Evolutionary conservation across 2,113 vertebrate genomes (phyloP).

Genomic region (Rhombomys opimus): DNA sequence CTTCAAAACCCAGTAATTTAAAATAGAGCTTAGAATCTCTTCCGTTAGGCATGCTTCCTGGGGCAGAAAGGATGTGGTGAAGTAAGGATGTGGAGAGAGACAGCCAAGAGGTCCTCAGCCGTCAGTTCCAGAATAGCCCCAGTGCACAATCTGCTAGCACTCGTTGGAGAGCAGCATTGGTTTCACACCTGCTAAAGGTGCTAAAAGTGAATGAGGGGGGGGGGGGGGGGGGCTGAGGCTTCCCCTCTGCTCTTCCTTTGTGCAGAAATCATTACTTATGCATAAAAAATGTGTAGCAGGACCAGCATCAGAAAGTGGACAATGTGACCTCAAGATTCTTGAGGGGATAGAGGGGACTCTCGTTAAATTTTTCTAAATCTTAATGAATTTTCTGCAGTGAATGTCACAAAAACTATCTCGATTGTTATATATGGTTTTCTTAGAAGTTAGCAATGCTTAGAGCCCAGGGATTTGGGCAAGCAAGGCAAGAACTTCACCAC

Average conservation of each 20-base stretch:
- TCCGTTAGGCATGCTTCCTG: neutral
- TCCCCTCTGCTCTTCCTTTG: neutral
- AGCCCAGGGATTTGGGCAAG: neutral
- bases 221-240: too few species aligned
- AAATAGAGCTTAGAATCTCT: neutral
- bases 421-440: neutral
- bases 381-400: neutral
- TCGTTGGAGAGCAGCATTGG: neutral
- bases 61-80: neutral
- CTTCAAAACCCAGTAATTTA: neutral
- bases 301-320: neutral
- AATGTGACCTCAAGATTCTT: neutral
- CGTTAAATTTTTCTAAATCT: neutral
- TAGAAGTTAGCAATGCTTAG: neutral
- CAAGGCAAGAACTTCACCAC: neutral
- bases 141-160: neutral
- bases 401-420: neutral
- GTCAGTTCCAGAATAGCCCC: neutral
- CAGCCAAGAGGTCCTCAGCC: neutral
- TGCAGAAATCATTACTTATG: neutral
- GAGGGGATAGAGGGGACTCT: neutral
- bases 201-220: neutral
- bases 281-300: neutral
- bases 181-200: neutral
- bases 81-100: neutral